A percentile compares a stretch with the other conserved stretches of the same genome.
phyloP scores from a whole-genome alignment of 1,140 invertebrate genomes.

The Neodiprion virginianus region DNA sequence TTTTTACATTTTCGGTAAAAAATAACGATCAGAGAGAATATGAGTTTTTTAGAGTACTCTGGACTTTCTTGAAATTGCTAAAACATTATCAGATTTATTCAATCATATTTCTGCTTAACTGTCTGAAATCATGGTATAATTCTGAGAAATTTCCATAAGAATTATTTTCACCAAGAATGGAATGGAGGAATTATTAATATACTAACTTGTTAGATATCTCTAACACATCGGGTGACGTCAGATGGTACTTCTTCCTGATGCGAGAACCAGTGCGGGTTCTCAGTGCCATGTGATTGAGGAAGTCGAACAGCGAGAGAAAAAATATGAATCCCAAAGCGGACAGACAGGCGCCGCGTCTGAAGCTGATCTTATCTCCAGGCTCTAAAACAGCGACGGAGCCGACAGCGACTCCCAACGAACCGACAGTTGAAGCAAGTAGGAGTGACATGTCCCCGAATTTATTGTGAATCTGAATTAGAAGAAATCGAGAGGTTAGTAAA shows the following conservation, averaged over 20 bases:
- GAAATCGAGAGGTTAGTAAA: not conserved
- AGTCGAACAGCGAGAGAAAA: conserved; percentile 68
- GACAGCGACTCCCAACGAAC: conserved; percentile 48
- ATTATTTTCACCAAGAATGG: too few relatives aligned
- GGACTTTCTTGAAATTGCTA: too few relatives aligned
- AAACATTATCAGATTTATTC: too few relatives aligned
- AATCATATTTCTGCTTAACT: too few relatives aligned
- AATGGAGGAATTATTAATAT: not conserved
- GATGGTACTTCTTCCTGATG: conserved; percentile 66
- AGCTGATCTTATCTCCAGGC: conserved; percentile 61
- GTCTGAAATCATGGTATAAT: too few relatives aligned
- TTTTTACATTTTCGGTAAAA: too few relatives aligned
- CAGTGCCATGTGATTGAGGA: conserved; percentile 66
- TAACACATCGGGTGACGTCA: conserved; percentile 68
- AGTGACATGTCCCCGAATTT: conserved; percentile 39
- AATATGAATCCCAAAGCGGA: conserved; percentile 68
- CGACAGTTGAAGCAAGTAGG: conserved; percentile 45
- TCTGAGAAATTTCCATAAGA: too few relatives aligned
- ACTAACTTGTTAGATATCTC: conserved; percentile 77
- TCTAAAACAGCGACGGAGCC: conserved; percentile 51
- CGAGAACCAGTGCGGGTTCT: conserved; percentile 64
- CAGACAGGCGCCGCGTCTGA: conserved; percentile 64
- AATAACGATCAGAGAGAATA: too few relatives aligned
- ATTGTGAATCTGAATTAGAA: not conserved
- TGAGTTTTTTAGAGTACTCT: too few relatives aligned